A percentile compares a stretch with the other conserved stretches of the same genome.
Conservation (phyloP, 2,888 invertebrate species). For the Drosophila sordidula region DNA sequence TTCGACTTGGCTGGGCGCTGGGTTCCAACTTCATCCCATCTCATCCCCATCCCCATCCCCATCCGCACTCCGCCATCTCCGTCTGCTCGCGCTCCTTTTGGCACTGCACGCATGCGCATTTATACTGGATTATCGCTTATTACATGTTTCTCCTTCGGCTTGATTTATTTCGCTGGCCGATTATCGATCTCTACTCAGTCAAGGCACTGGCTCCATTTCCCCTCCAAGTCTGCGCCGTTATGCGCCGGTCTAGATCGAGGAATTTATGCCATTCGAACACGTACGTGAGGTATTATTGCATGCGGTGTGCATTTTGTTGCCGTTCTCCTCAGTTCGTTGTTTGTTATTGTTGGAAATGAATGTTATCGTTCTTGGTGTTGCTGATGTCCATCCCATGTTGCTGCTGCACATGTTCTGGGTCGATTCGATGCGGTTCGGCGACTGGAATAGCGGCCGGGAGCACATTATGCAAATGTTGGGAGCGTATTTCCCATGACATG, state of each 20-base stretch:
- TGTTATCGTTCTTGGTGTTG: background rate
- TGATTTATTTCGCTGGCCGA: conserved; percentile 63
- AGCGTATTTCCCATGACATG: conserved; percentile 39
- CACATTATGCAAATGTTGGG: conserved; percentile 46
- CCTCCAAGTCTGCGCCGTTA: conserved; percentile 36
- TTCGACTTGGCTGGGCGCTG: conserved; percentile 44
- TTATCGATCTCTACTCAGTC: conserved; percentile 58
- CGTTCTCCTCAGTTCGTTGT: conserved; percentile 34
- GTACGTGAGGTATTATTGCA: conserved; percentile 72
- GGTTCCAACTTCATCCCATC: conserved; percentile 19
- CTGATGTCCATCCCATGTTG: conserved; percentile 16
- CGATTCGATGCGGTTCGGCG: conserved; percentile 8
- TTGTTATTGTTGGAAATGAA: conserved; percentile 14
- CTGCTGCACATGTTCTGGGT: conserved; percentile 38
- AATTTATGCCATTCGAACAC: conserved; percentile 57
- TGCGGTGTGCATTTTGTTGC: conserved; percentile 34
- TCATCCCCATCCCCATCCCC: background rate
- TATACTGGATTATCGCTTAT: conserved; percentile 79
- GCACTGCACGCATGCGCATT: conserved; percentile 74
- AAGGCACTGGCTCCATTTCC: conserved; percentile 4
- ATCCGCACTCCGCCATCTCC: too few species aligned
- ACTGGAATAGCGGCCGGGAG: conserved; percentile 11
- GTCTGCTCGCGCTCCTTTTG: conserved; percentile 12
- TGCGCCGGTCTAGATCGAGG: conserved; percentile 38
- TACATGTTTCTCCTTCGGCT: conserved; percentile 65